Conservation (phyloP, 2,888 invertebrate species). For the Drosophila pegasa region DNA sequence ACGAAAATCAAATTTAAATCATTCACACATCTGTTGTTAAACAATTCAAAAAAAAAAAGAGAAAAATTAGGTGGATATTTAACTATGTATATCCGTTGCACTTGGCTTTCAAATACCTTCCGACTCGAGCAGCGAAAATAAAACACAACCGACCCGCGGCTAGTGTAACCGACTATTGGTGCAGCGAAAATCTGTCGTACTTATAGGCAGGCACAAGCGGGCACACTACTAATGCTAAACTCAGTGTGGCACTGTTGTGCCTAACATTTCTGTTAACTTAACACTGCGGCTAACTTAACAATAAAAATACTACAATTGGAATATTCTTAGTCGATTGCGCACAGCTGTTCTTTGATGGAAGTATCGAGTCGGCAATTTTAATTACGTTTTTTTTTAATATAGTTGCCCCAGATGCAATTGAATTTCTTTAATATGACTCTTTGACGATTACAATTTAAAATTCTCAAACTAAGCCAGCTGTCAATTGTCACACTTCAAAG, state of each 20-base stretch:
- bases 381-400: not conserved
- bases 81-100: constrained; percentile 48
- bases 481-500: too few relatives aligned
- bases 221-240: constrained; percentile 6
- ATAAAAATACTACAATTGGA: not conserved
- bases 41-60: constrained; percentile 5
- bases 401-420: too few relatives aligned
- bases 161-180: constrained; percentile 52
- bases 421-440: too few relatives aligned
- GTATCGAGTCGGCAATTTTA: constrained; percentile 1
- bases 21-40: constrained; percentile 25
- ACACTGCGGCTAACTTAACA: too few relatives aligned
- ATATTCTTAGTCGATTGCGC: not conserved
- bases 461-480: too few relatives aligned
- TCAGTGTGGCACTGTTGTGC: constrained; percentile 24
- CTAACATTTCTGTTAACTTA: constrained; percentile 1
- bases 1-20: constrained; percentile 16
- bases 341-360: not conserved
- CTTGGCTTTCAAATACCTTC: constrained; percentile 42
- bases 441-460: too few relatives aligned
- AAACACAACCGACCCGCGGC: constrained; percentile 53
- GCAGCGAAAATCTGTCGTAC: not conserved
- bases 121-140: constrained; percentile 9
- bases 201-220: constrained; percentile 4
- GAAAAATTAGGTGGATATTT: too few relatives aligned